Evolutionary conservation across 2,113 vertebrate genomes (phyloP).

Genomic region (Polyodon spathula): DNA sequence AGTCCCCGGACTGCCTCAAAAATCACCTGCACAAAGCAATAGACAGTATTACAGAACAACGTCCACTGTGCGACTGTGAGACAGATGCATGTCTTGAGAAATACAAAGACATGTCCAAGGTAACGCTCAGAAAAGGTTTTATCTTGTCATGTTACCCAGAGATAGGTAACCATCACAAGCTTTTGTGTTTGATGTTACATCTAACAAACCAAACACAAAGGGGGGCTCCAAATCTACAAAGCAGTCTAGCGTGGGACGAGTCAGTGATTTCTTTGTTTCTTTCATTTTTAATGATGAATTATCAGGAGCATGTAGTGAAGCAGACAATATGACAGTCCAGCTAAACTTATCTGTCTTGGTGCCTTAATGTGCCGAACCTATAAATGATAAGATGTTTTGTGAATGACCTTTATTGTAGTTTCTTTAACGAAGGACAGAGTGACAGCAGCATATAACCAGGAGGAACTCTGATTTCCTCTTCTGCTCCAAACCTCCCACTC

Average conservation of each 20-base stretch:
- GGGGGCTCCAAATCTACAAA: too few relatives aligned
- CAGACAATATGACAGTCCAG: neutral
- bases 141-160: too few relatives aligned
- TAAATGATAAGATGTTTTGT: neutral
- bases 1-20: constrained; percentile 50
- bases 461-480: constrained; percentile 32
- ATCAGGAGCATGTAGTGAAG: too few relatives aligned
- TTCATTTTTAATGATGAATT: too few relatives aligned
- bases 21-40: constrained; percentile 48
- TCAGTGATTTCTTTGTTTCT: too few relatives aligned
- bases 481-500: constrained; percentile 49
- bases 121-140: too few relatives aligned
- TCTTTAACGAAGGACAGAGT: constrained; percentile 36
- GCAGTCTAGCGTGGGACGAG: too few relatives aligned
- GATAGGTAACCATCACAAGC: too few relatives aligned
- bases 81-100: neutral
- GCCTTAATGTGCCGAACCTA: neutral
- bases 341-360: neutral
- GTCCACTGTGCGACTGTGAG: constrained; percentile 1
- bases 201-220: too few relatives aligned
- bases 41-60: neutral
- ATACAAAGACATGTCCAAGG: too few relatives aligned
- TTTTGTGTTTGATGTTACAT: too few relatives aligned
- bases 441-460: constrained; percentile 58
- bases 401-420: constrained; percentile 53